Percentiles rank a stretch among this genome's conserved stretches.
Evolutionary conservation across 2,113 vertebrate species (phyloP).

Genomic region (Halichoeres trimaculatus): DNA sequence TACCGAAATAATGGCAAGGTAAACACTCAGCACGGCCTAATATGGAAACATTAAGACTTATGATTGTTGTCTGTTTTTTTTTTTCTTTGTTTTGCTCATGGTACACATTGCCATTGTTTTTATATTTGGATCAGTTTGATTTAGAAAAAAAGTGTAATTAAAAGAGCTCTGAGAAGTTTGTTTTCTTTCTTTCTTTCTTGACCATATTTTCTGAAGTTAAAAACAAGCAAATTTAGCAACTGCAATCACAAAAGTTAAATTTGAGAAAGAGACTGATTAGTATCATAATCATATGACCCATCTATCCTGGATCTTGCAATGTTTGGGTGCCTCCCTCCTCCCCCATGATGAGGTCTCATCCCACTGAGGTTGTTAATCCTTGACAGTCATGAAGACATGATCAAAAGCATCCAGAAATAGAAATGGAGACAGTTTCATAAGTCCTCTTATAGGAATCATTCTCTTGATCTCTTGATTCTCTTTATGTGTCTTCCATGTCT

Average conservation of each 20-base stretch:
- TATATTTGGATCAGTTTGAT: no score
- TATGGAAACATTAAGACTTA: no score
- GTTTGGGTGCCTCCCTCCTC: slow-evolving; percentile 31
- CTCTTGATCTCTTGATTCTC: slow-evolving; percentile 27
- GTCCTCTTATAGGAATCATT: slow-evolving; percentile 47
- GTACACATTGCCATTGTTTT: no score
- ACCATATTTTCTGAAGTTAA: no score
- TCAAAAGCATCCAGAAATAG: slow-evolving; percentile 46
- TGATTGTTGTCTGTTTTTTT: not conserved
- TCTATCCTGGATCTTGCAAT: slow-evolving; percentile 16
- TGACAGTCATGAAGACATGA: slow-evolving; percentile 33
- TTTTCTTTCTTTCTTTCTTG: no score
- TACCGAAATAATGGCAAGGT: not conserved
- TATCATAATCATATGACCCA: slow-evolving; percentile 27
- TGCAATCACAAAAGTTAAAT: not conserved
- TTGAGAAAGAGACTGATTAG: slow-evolving; percentile 14
- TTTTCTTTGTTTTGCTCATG: no score
- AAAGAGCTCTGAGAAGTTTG: no score
- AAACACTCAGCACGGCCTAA: not conserved
- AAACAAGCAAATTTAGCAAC: no score
- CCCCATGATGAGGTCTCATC: slow-evolving; percentile 39
- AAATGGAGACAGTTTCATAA: slow-evolving; percentile 65
- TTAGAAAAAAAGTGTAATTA: no score
- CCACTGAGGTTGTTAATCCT: slow-evolving; percentile 33
- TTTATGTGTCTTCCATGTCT: slow-evolving; percentile 10